These are phyloP conservation scores for Ardeotis arabs DNA, from an alignment of 2,113 vertebrate species.

Conservation along the genomic window DNA sequence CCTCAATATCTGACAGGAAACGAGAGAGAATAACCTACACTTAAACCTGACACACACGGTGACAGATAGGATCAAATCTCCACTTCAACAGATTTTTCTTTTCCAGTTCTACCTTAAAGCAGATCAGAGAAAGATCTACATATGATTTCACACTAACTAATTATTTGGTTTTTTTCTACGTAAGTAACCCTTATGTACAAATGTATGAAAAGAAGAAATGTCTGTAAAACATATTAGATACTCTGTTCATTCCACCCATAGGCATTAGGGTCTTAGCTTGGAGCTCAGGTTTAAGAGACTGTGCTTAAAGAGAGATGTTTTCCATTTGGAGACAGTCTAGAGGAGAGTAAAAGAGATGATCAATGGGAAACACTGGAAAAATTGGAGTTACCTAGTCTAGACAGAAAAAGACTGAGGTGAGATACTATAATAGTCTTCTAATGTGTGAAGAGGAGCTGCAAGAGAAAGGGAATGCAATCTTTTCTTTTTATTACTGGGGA, in stretches of 20 bases:
- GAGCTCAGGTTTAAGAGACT: not conserved
- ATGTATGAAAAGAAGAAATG: not conserved
- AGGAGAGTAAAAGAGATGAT: not conserved
- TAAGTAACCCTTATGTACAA: not conserved
- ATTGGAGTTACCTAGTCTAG: not conserved
- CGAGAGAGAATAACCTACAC: not conserved
- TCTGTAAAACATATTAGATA: not conserved
- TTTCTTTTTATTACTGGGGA: not conserved
- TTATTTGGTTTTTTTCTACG: not conserved
- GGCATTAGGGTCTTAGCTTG: not conserved
- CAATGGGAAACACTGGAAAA: not conserved
- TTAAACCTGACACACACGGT: not conserved
- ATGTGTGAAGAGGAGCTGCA: not conserved
- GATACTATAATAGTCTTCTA: not conserved
- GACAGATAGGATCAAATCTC: not conserved
- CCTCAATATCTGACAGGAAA: not conserved
- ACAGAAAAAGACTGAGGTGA: not conserved
- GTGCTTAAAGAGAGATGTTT: not conserved
- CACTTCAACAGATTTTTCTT: not conserved
- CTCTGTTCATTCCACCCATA: not conserved
- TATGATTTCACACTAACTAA: not conserved
- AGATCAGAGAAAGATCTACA: not conserved
- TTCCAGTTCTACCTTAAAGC: not conserved
- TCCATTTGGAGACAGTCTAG: not conserved
- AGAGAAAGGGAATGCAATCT: not conserved